Evolutionary conservation across 2,113 vertebrate genomes (phyloP).

Genomic region (Regulus satrapa): DNA sequence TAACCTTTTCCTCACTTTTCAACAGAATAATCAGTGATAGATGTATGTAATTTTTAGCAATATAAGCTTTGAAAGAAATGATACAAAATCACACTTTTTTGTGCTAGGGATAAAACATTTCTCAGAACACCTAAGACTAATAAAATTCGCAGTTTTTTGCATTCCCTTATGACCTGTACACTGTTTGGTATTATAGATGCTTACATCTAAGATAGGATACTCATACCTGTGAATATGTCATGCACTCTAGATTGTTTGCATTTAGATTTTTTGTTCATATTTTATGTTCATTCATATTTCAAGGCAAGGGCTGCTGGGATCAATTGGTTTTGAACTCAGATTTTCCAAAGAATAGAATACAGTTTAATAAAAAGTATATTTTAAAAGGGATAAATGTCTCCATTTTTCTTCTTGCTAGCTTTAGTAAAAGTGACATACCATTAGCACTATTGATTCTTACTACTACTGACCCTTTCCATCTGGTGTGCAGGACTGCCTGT

Average conservation of each 20-base stretch:
- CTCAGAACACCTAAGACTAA: not conserved
- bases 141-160: not conserved
- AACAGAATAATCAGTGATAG: not conserved
- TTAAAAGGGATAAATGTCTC: not conserved
- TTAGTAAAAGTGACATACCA: not conserved
- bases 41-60: not conserved
- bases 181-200: not conserved
- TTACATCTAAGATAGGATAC: not conserved
- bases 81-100: not conserved
- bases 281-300: not conserved
- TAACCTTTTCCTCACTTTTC: not conserved
- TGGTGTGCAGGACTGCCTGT: not conserved
- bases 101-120: not conserved
- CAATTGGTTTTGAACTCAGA: not conserved
- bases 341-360: not conserved
- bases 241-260: not conserved
- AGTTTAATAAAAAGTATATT: not conserved
- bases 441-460: not conserved
- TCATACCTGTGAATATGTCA: not conserved
- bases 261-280: not conserved
- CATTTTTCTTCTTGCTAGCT: not conserved
- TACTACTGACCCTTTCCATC: not conserved
- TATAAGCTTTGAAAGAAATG: not conserved
- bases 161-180: not conserved
- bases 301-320: not conserved